Evolutionary conservation across 2,888 invertebrate genomes (phyloP), one percentile per base, ranked within the genome.

Genomic region (Rhaphigaster nebulosa): DNA sequence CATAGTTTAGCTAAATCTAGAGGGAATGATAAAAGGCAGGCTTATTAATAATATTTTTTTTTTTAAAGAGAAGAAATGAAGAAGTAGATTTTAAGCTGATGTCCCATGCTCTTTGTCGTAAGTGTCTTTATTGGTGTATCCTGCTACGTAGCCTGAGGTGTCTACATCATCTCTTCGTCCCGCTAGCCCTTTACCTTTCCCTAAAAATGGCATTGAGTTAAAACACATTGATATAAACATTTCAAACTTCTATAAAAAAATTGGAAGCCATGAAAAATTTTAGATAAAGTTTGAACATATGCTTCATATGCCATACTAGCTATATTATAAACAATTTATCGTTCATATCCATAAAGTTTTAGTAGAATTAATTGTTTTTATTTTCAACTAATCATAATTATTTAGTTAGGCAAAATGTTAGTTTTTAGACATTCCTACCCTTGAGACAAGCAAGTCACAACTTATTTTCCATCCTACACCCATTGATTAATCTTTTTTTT

Each of bases 171-270:
- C 97, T 93, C 97, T 97, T 90, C 98, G 95, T 41, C 98, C 98
- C 4, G 97, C 95, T 91, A 97, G 97, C 13, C 98, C 98, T 93
- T 97, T 97, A 34, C 98, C 98, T 93, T 97, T 97, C n/a, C 88
- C 90, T 60, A 50, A 54, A 45, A 87, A 38, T 76, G 15, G 6
- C 23, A 76, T 65, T 1, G 29, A 18, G 29, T 65, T 65, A 65
- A 29, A 65, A 5, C 5, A 29, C 15, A n/a, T 60, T 56, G 26
- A 56, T 26, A 56, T n/a, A 26, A 5, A 23, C 3, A 10, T 15
- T 8, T 52, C 15, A 12, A 23, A 56, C 23, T 26, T 26, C 12
- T 60, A n/a, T n/a, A 60, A 8, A 60, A n/a, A n/a, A n/a, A 23
- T 60, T 60, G 60, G n/a, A 60, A 65, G 29, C 29, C 3, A 29